Evolutionary conservation across 1,140 invertebrate species (phyloP), one percentile per base, ranked within the genome.

Genomic region (Caenorhabditis briggsae): DNA sequence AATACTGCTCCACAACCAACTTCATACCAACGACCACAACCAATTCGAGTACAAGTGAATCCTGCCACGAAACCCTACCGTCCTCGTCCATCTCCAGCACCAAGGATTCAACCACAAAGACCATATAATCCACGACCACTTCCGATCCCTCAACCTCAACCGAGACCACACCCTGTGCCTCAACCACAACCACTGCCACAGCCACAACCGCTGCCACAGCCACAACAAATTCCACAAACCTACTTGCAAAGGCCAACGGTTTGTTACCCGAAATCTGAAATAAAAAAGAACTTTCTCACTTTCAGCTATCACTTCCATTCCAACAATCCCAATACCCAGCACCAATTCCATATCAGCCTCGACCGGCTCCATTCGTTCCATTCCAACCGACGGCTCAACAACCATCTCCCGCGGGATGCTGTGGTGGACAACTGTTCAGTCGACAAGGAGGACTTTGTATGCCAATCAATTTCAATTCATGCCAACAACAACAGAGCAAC

Each of bases 391-490:
- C 48, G 25, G 12, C 18, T 23, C 82, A 83, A 23, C 48, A 46
- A 78, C 70, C 70, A 50, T 50, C 70, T 50, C 70, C 70, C 53
- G n/a, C 70, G 5, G 70, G 70, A 78, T 83, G 82, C 20, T 83
- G 82, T 59, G 82, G 82, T 41, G 82, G 82, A 83, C 55, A 83
- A 20, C 12, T 83, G 11, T 83, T 83, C 82, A 61, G 82, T 46
- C 25, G 20, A 20, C 55, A 61, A 83, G 82, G 82, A 33, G 58
- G 58, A 11, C 55, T 83, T 25, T 83, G 82, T 25, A 83, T 83
- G 82, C 82, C 82, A 61, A 83, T 83, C 55, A 83, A 12, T 48
- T 83, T 83, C 55, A 83, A 83, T 18, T 12, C 82, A 43, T 83
- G 82, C 11, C 82, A 83, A 61, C 41, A 58, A 58, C 82, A 55